phyloP scores from a whole-genome alignment of 2,113 vertebrate species.

The Pollimyrus isidori region DNA sequence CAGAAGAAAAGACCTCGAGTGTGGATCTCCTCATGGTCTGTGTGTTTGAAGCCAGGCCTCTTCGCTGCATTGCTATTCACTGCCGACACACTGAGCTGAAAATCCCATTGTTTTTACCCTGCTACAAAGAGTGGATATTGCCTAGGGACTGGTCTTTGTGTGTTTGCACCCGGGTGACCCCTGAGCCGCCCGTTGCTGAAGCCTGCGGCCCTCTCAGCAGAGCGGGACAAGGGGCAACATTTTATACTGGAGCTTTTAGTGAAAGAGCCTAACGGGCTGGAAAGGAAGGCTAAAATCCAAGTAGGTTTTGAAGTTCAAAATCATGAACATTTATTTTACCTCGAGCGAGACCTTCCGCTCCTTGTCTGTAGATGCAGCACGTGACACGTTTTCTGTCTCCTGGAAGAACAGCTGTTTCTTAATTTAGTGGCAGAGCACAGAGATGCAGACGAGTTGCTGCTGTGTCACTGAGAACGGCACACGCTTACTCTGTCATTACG shows the following conservation, averaged over 20 bases:
- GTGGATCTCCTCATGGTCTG: not conserved
- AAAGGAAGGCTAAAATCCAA: not conserved
- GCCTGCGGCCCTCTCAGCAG: not conserved
- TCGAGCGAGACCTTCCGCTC: not conserved
- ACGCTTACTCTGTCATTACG: slow-evolving; percentile 59
- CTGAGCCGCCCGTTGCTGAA: not conserved
- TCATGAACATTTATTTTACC: not conserved
- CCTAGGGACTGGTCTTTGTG: slow-evolving; percentile 5
- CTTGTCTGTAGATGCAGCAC: not conserved
- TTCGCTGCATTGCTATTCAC: not conserved
- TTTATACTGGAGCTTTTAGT: not conserved
- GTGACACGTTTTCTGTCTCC: slow-evolving; percentile 47
- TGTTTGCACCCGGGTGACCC: slow-evolving; percentile 11
- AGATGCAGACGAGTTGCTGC: slow-evolving; percentile 58
- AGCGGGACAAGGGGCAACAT: not conserved
- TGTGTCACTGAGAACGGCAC: slow-evolving; percentile 67
- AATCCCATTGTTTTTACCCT: not conserved
- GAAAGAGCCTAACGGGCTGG: not conserved
- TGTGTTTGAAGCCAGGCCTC: not conserved
- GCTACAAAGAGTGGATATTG: slow-evolving; percentile 5
- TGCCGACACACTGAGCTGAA: not conserved
- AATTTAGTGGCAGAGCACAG: slow-evolving; percentile 55
- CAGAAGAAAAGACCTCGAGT: too few species aligned
- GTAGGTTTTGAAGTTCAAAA: not conserved
- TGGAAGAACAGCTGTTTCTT: slow-evolving; percentile 59